These are phyloP conservation scores for Stenopsyche tienmushanensis DNA, from an alignment of 1,140 invertebrate species.

Conservation along the genomic window DNA sequence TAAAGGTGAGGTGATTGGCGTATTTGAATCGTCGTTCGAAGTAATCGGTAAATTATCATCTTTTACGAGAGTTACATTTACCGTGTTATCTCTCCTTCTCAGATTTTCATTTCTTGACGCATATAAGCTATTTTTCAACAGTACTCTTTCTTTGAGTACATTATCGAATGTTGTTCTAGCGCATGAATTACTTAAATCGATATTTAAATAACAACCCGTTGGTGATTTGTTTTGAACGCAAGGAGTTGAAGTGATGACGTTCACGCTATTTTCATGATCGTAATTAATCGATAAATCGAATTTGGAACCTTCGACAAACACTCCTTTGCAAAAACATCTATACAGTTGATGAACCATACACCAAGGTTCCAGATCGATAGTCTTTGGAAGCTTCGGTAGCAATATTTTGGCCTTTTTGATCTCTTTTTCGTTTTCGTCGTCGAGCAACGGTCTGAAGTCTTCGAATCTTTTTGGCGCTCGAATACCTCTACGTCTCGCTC, in stretches of 20 bases:
- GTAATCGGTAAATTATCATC: too few relatives aligned
- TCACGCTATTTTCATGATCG: background rate
- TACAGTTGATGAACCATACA: constrained; percentile 22
- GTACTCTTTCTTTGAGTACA: background rate
- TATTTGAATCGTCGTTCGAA: background rate
- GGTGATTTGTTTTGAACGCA: background rate
- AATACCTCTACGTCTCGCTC: constrained; percentile 44
- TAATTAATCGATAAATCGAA: background rate
- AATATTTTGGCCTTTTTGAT: background rate
- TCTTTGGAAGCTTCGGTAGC: constrained; percentile 11
- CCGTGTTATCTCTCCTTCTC: background rate
- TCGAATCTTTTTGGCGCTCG: constrained; percentile 47
- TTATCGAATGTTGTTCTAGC: background rate
- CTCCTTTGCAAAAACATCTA: constrained; percentile 17
- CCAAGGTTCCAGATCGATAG: background rate
- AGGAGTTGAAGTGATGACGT: background rate
- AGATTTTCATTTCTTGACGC: background rate
- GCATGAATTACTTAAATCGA: background rate
- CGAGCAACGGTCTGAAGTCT: constrained; percentile 43
- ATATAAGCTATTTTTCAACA: background rate
- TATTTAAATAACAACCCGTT: background rate
- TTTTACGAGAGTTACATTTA: background rate
- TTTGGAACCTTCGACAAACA: background rate
- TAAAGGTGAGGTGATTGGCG: background rate
- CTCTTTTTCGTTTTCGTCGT: constrained; percentile 1